phyloP scores from a whole-genome alignment of 2,113 vertebrate genomes.

The Lagopus muta region DNA sequence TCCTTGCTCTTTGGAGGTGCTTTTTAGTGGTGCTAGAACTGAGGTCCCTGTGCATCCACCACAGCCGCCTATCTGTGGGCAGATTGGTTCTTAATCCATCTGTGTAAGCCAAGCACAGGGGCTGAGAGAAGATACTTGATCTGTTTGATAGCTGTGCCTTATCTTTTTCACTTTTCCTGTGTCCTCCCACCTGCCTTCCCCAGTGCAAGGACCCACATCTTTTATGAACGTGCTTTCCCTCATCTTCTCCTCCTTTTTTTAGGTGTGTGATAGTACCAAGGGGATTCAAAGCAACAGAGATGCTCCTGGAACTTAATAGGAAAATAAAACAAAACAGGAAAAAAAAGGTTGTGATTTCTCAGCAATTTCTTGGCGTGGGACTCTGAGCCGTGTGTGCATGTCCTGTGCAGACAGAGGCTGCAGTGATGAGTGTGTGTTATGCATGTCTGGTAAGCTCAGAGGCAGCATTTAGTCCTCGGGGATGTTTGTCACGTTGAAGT shows the following conservation, averaged over 20 bases:
- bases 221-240: not conserved
- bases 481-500: constrained; percentile 21
- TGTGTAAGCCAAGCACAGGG: not conserved
- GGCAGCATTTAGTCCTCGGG: constrained; percentile 56
- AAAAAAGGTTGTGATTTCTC: constrained; percentile 7
- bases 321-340: not conserved
- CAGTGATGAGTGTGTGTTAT: constrained; percentile 9
- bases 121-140: constrained; percentile 37
- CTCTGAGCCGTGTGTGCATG: not conserved
- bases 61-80: not conserved
- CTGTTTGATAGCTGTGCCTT: not conserved
- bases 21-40: constrained; percentile 63
- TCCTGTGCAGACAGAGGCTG: not conserved
- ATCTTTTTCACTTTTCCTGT: not conserved
- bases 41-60: not conserved
- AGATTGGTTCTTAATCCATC: not conserved
- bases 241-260: not conserved
- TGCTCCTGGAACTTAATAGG: constrained; percentile 23
- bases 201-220: not conserved
- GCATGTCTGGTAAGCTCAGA: constrained; percentile 50
- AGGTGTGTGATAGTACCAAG: constrained; percentile 18
- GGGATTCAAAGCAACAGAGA: constrained; percentile 27
- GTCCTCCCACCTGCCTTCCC: not conserved
- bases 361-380: not conserved
- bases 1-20: constrained; percentile 26